phyloP scores from a whole-genome alignment of 2,113 vertebrate genomes.

The Protomyctophum bolini region DNA sequence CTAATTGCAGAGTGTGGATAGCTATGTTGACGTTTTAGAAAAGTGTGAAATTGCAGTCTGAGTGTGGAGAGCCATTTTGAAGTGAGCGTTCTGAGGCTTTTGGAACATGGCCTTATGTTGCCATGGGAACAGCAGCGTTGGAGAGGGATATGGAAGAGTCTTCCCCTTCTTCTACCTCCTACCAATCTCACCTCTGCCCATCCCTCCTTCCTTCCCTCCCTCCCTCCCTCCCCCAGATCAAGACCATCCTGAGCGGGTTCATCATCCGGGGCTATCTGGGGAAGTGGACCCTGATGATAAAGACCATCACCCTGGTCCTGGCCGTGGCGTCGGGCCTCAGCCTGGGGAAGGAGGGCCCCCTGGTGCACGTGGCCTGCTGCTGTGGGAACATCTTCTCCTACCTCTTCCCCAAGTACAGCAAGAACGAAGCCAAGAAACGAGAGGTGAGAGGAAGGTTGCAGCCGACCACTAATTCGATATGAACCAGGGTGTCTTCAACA shows the following conservation, averaged over 20 bases:
- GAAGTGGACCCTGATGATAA: conserved; percentile 99
- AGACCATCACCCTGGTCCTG: conserved; percentile 96
- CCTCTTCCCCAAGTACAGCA: conserved; percentile 99
- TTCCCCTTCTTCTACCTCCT: too few species aligned
- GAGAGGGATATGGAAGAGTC: too few species aligned
- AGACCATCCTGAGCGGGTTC: conserved; percentile 98
- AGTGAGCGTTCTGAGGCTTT: background rate
- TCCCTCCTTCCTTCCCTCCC: background rate
- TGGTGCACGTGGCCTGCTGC: conserved; percentile 98
- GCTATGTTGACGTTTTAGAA: too few species aligned
- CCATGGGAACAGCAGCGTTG: conserved; percentile 23
- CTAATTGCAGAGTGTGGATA: too few species aligned
- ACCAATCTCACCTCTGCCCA: background rate
- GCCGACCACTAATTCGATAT: too few species aligned
- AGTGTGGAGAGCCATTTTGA: conserved; percentile 15
- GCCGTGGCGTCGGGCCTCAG: conserved; percentile 97
- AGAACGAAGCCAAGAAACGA: conserved; percentile 98
- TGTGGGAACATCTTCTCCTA: conserved; percentile 99
- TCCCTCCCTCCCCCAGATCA: conserved; percentile 82
- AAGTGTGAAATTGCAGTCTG: background rate
- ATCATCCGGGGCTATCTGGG: conserved; percentile 98
- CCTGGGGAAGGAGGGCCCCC: conserved; percentile 96
- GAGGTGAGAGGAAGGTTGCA: conserved; percentile 80
- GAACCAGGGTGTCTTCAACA: background rate
- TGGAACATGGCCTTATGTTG: background rate